Base-by-base conservation (phyloP, 2,113 vertebrate genomes). In the Ascaphus truei region DNA sequence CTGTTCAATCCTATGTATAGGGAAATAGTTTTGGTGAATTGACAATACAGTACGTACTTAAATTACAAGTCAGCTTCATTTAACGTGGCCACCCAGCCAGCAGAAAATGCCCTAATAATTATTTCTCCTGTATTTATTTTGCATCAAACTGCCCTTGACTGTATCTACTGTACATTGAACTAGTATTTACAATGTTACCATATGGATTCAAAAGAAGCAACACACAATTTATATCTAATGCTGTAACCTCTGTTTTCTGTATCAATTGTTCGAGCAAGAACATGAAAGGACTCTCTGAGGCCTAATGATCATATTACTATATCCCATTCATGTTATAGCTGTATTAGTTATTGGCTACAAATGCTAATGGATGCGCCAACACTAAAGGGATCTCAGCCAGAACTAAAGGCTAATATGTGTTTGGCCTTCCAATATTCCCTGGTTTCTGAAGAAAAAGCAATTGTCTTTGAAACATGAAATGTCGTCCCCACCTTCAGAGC, bases 341-440 rank as follows among this genome's bases (percentile, higher is more conserved):
- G 7, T 52, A 76, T 55, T 43, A 78, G 45, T 77, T 77, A 83
- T 81, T 79, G 85, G 48, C 60, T 58, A 74, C 61, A 81, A 79
- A 83, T 61, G 66, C 55, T 82, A 81, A 76, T 52, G 59, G 43
- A 63, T 64, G 39, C 74, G 68, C 31, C 75, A 80, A 75, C 62
- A 78, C 23, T 75, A 72, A 81, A 81, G 68, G 47, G 60, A 81
- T 39, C 55, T 78, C 73, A 80, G 77, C 62, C 75, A 83, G 59
- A 77, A 78, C 56, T 74, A 80, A 85, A 76, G 75, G 48, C 41
- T 63, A 62, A 29, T 37, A 72, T 74, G 56, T 71, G 62, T 48
- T 4, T 71, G 59, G 72, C 25, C 66, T 76, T 72, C 43, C 13
- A 60, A 77, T 60, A 72, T 64, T 52, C 4, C 4, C 34, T 57